phyloP scores from a whole-genome alignment of 53 echinoderm and acorn worm genomes.

The Holothuria leucospilota region DNA sequence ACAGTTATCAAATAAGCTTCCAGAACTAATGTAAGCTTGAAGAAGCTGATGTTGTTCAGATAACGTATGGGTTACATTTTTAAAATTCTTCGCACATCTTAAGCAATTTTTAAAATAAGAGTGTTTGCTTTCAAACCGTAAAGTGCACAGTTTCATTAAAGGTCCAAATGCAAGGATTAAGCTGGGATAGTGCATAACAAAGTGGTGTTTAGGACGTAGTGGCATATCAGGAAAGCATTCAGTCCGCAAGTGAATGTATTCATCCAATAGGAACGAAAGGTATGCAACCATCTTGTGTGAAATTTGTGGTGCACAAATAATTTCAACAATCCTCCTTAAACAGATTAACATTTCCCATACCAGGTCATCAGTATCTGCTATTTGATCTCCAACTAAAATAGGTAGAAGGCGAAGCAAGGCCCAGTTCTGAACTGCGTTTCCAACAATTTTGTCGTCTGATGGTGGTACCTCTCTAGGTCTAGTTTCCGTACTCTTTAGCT shows the following conservation, averaged over 20 bases:
- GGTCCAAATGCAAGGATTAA: conserved; percentile 71
- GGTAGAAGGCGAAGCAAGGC: conserved; percentile 50
- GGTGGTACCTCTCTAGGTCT: too few species aligned
- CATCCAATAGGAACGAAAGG: too few species aligned
- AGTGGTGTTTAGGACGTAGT: conserved; percentile 76
- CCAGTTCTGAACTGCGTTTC: conserved; percentile 76
- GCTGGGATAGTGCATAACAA: conserved; percentile 43
- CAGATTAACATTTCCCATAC: conserved; percentile 16
- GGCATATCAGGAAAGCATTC: too few species aligned
- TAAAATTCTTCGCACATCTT: conserved; percentile 66
- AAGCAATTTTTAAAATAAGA: conserved; percentile 65
- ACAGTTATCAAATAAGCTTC: too few species aligned
- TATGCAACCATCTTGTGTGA: too few species aligned
- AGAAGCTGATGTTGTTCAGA: conserved; percentile 61
- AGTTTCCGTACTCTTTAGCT: too few species aligned
- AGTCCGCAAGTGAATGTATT: too few species aligned
- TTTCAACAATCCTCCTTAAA: conserved; percentile 5
- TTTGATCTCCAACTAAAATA: conserved; percentile 57
- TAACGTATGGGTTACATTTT: conserved; percentile 46
- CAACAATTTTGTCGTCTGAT: too few species aligned
- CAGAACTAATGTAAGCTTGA: conserved; percentile 59
- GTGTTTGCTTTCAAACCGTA: conserved; percentile 80
- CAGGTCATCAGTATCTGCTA: conserved; percentile 46
- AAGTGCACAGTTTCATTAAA: conserved; percentile 64
- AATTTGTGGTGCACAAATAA: conserved; percentile 48